Percentiles rank a stretch among this genome's conserved stretches.
Evolutionary conservation across 2,797 vertebrate species (phyloP).

Genomic region (Molossus alvarezi): DNA sequence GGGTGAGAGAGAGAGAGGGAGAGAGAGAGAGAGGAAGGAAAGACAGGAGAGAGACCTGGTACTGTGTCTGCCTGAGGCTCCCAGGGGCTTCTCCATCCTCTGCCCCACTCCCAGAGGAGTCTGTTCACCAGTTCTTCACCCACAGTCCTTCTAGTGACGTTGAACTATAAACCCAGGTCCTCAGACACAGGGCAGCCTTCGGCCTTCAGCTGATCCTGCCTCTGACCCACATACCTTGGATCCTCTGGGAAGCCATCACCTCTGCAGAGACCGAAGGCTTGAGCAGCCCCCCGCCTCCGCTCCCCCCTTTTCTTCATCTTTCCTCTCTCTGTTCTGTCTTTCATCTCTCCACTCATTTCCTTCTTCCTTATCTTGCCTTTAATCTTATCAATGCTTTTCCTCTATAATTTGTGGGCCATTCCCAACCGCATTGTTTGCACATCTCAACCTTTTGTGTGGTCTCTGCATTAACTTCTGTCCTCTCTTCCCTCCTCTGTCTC

Average conservation of each 20-base stretch:
- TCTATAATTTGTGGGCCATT: conserved; percentile 68
- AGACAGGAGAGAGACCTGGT: not conserved
- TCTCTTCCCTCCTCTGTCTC: not conserved
- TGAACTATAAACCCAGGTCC: not conserved
- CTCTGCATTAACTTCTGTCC: not conserved
- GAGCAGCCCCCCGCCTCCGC: not conserved
- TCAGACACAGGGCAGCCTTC: not conserved
- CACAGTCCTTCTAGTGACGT: not conserved
- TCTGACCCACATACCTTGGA: not conserved
- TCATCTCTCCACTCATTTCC: conserved; percentile 72
- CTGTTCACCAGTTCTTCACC: not conserved
- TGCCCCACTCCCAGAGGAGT: not conserved
- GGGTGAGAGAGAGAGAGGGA: conserved; percentile 41
- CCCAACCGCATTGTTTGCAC: not conserved
- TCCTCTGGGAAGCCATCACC: not conserved
- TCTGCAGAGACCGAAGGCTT: no score
- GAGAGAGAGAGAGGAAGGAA: not conserved
- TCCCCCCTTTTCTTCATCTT: not conserved
- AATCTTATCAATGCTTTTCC: conserved; percentile 75
- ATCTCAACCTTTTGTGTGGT: conserved; percentile 1
- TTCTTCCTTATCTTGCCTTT: conserved; percentile 78
- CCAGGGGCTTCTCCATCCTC: not conserved
- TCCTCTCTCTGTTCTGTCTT: conserved; percentile 50
- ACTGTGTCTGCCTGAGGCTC: not conserved
- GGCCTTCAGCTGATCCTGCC: not conserved